Base-by-base conservation (phyloP, 2,888 invertebrate species). In the Ryuthela nishihirai region DNA sequence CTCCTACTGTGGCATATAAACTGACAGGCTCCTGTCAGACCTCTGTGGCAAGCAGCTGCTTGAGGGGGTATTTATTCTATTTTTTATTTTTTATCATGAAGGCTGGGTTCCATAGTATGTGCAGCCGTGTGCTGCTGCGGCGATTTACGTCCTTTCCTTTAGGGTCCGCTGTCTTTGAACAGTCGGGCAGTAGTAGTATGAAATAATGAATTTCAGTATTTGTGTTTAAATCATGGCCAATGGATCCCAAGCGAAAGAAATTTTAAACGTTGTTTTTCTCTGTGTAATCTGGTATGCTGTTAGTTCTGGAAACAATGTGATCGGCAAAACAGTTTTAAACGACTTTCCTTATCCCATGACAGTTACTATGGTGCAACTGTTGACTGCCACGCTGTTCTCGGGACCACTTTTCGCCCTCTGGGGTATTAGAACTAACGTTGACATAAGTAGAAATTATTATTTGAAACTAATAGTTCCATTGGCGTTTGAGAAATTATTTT, bases 261-360 rank as follows among this genome's bases (percentile, higher is more conserved):
- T 62, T 39, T 54, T 58, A 21, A 42, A 62, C 46, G 55, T 67
- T 41, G 54, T 71, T 41, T 50, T 70, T 38, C 68, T 77, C 25
- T 77, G 77, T 69, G 26, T 73, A 9, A 48, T 72, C 38, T 77
- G 94, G 94, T 95, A 94, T 77, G 78, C 84, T 54, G 82, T 88
- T 64, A 91, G 92, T 72, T 89, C 92, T 54, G 85, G 85, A 73
- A 91, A 90, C 75, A 93, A 92, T 81, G 90, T 95, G 68, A 85
- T 93, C 70, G 92, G 92, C 47, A 95, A 95, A 79, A 83, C 87
- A 76, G 80, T 92, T 68, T 81, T 95, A 65, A 88, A 83, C 70
- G 87, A 88, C 70, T 92, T 94, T 75, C 93, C 94, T 20, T 92
- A 85, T 74, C 95, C 95, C 29, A 82, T 93, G 82, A 94, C 93